phyloP scores from a whole-genome alignment of 2,797 vertebrate genomes.

The Melanotaenia pygmaea region DNA sequence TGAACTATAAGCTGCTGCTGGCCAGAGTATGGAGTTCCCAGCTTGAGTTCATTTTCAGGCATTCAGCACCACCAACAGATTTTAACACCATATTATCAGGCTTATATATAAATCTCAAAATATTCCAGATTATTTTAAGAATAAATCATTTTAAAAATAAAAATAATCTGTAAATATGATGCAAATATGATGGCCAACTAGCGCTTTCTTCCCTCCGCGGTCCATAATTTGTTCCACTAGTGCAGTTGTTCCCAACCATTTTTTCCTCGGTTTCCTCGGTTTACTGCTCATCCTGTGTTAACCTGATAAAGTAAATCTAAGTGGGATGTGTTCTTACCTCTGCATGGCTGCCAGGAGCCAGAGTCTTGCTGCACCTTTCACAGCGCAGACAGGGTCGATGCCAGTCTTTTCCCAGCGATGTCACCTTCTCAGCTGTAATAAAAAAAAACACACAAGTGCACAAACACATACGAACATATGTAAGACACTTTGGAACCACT shows the following conservation, averaged over 20 bases:
- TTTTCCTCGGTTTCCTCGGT: too few relatives aligned
- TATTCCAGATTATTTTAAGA: too few relatives aligned
- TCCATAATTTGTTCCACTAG: background rate
- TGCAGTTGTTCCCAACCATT: too few relatives aligned
- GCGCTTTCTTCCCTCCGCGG: too few relatives aligned
- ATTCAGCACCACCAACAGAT: background rate
- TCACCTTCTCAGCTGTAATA: conserved; percentile 94
- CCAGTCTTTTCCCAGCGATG: conserved; percentile 98
- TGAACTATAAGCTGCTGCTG: too few relatives aligned
- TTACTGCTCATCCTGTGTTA: background rate
- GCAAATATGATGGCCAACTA: too few relatives aligned
- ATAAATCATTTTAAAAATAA: too few relatives aligned
- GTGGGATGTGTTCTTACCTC: conserved; percentile 85
- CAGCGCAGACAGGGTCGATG: conserved; percentile 98
- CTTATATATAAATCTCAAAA: background rate
- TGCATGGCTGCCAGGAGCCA: conserved; percentile 92
- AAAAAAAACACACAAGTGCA: background rate
- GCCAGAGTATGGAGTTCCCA: too few relatives aligned
- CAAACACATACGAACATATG: conserved; percentile 12
- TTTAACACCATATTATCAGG: background rate
- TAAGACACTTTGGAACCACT: conserved; percentile 25
- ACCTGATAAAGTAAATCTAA: background rate
- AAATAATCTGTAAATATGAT: background rate
- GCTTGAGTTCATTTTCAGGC: too few relatives aligned
- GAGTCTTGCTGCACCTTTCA: conserved; percentile 94